Base-by-base conservation (phyloP, 1,140 invertebrate species). In the Rhizoglyphus robini region DNA sequence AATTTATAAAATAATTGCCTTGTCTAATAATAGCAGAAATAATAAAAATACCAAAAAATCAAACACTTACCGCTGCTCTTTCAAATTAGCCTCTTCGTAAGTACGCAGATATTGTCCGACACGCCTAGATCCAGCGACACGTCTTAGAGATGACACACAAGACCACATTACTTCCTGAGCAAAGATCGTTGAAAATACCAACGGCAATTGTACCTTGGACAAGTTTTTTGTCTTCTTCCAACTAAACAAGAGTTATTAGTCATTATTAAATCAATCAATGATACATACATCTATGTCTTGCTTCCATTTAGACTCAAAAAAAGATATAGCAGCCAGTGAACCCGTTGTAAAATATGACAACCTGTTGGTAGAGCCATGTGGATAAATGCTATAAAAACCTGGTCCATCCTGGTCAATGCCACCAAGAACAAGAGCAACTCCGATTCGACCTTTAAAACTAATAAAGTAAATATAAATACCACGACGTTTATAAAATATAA, bases 151-250 rank as follows among this genome's bases (percentile, higher is more conserved):
- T 96, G 1, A 98, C 82, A 76, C 91, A 96, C 2, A 99, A 70
- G 79, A 99, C 94, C 4, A 99, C 83, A 76, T 94, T 93, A 18
- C 88, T 93, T 71, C 96, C 96, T 29, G 95, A 99, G 3, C 88
- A 92, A 69, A 97, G 81, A 78, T 99, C 96, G 78, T 98, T 95
- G 75, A 95, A 94, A 71, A 99, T 90, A 80, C 96, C 96, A 71
- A 88, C 90, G 49, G 87, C 84, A 72, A 99, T 92, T 0, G 90
- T 94, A 81, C 95, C 86, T 63, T 89, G 81, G 0, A 97, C 90
- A 34, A 99, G 75, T 70, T 84, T 78, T 73, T 92, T 91, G 2
- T 86, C 95, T 72, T 96, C 90, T 70, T 91, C 89, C 75, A 92
- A 85, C 84, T 88, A 1, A 64, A 51, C 1, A 20, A 13, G 20